phyloP scores from a whole-genome alignment of 2,888 invertebrate species.

The Colletes collaris region DNA sequence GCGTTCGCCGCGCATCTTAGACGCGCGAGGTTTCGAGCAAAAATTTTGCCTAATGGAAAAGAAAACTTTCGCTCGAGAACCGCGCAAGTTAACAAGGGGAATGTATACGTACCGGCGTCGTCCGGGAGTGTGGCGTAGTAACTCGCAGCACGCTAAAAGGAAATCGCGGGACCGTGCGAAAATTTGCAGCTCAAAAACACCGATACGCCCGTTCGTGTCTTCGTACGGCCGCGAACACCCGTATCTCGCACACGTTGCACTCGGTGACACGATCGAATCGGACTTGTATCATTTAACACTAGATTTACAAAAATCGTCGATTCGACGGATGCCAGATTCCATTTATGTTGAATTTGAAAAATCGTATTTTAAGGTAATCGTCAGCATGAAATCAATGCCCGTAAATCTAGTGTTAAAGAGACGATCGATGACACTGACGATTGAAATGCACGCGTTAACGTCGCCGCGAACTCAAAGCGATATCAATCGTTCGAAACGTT shows the following conservation, averaged over 20 bases:
- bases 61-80: not conserved
- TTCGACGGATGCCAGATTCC: no score
- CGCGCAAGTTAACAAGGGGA: not conserved
- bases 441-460: slow-evolving; percentile 52
- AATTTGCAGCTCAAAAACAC: slow-evolving; percentile 50
- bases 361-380: no score
- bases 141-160: slow-evolving; percentile 51
- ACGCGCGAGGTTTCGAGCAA: not conserved
- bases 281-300: slow-evolving; percentile 58
- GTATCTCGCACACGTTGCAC: slow-evolving; percentile 40
- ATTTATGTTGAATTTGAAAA: no score
- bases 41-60: slow-evolving; percentile 25
- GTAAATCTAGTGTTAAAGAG: no score
- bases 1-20: no score
- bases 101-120: not conserved
- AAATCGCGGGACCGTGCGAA: slow-evolving; percentile 55
- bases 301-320: slow-evolving; percentile 7
- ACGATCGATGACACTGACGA: slow-evolving; percentile 58
- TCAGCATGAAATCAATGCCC: no score
- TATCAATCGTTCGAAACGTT: slow-evolving; percentile 7
- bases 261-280: slow-evolving; percentile 56
- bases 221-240: not conserved
- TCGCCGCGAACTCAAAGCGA: slow-evolving; percentile 14
- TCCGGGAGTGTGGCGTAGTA: slow-evolving; percentile 9
- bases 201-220: not conserved